Conservation (phyloP, 2,888 invertebrate genomes). For the Eupithecia inturbata region DNA sequence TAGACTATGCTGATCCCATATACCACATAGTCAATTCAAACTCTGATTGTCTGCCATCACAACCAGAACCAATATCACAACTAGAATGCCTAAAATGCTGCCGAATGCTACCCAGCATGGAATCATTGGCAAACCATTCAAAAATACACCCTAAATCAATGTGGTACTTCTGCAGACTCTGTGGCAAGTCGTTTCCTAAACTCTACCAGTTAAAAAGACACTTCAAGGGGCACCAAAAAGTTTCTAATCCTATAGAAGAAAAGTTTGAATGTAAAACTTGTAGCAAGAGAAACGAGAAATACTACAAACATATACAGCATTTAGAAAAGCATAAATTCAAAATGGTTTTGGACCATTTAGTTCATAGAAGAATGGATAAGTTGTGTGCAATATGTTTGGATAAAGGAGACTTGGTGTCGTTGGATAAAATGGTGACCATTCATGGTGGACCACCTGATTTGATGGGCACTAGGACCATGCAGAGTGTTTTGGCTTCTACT, state of each 20-base stretch:
- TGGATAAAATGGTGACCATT: conserved; percentile 62
- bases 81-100: conserved; percentile 73
- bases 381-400: conserved; percentile 70
- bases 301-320: conserved; percentile 65
- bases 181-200: conserved; percentile 72
- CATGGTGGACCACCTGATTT: conserved; percentile 71
- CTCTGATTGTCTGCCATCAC: conserved; percentile 47
- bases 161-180: conserved; percentile 73
- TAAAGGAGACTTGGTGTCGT: conserved; percentile 55
- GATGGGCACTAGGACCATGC: conserved; percentile 63
- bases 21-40: conserved; percentile 64
- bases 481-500: conserved; percentile 61
- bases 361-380: conserved; percentile 62
- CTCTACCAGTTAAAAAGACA: conserved; percentile 61
- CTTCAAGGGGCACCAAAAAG: conserved; percentile 35
- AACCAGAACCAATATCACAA: conserved; percentile 50
- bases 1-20: conserved; percentile 73
- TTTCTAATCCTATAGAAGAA: conserved; percentile 19
- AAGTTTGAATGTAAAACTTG: conserved; percentile 65
- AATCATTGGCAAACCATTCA: conserved; percentile 66
- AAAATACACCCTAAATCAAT: conserved; percentile 69
- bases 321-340: conserved; percentile 76
- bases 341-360: conserved; percentile 60
- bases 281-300: conserved; percentile 50
- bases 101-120: conserved; percentile 63